Conservation (phyloP, 1,140 invertebrate species). For the Diuraphis noxia region DNA sequence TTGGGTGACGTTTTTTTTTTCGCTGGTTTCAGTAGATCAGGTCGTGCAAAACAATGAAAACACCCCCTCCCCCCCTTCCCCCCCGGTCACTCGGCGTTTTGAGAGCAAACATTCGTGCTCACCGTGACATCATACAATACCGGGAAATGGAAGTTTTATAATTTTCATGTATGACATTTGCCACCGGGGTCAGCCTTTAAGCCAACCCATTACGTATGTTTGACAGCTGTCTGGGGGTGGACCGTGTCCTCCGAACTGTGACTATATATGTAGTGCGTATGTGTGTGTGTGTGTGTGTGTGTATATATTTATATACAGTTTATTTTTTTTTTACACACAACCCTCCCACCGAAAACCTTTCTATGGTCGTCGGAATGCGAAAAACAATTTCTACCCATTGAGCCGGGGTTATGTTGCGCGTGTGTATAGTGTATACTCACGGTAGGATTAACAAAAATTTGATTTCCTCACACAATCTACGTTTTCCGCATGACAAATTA, state of each 20-base stretch:
- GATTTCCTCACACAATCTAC: conserved; percentile 5
- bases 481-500: conserved; percentile 43
- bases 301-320: neutral
- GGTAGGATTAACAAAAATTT: conserved; percentile 50
- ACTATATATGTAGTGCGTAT: neutral
- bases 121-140: neutral
- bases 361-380: conserved; percentile 27
- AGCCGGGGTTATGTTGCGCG: neutral
- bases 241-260: neutral
- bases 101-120: neutral
- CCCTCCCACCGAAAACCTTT: conserved; percentile 3
- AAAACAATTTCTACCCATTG: conserved; percentile 43
- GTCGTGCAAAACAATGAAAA: conserved; percentile 5
- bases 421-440: neutral
- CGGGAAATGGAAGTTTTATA: conserved; percentile 21
- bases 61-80: neutral
- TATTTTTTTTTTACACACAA: neutral
- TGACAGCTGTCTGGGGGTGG: conserved; percentile 37
- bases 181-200: conserved; percentile 15
- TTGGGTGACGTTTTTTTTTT: neutral
- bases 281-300: too few relatives aligned
- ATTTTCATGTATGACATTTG: conserved; percentile 44
- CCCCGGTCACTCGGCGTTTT: neutral
- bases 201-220: neutral
- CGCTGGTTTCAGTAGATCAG: neutral